A percentile compares a stretch with the other conserved stretches of the same genome.
Evolutionary conservation across 1,140 invertebrate species (phyloP).

Genomic region (Drosophila chauvacae): DNA sequence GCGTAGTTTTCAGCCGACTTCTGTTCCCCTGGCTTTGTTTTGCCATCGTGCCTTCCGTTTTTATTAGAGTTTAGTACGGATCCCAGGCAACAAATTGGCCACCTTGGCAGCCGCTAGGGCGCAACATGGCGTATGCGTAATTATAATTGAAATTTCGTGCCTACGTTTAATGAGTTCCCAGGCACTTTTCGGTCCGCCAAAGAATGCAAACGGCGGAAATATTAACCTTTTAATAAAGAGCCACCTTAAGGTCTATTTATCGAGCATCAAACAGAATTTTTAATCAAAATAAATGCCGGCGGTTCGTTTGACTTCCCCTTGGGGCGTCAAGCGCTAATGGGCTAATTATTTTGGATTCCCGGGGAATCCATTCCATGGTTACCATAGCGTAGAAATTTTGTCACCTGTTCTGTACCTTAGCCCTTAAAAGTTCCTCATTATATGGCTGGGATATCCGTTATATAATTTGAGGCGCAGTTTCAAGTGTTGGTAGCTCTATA

Average conservation of each 20-base stretch:
- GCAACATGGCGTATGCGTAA: conserved; percentile 71
- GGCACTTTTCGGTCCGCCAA: conserved; percentile 26
- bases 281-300: conserved; percentile 46
- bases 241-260: conserved; percentile 52
- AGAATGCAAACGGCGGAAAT: conserved; percentile 34
- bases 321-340: conserved; percentile 14
- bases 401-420: not conserved
- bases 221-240: conserved; percentile 64
- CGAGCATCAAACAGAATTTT: conserved; percentile 40
- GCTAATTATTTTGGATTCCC: conserved; percentile 20
- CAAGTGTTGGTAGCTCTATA: too few species aligned
- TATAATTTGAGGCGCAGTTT: too few species aligned
- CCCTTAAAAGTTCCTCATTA: not conserved
- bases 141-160: conserved; percentile 75
- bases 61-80: conserved; percentile 39
- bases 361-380: not conserved
- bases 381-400: not conserved
- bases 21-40: conserved; percentile 8
- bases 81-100: conserved; percentile 65
- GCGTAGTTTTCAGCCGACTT: conserved; percentile 43
- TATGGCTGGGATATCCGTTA: too few species aligned
- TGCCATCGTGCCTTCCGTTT: not conserved
- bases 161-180: conserved; percentile 63
- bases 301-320: conserved; percentile 5
- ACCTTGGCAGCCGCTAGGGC: conserved; percentile 53